Evolutionary conservation across 2,113 vertebrate genomes (phyloP), one percentile per base, ranked within the genome.

Genomic region (Diphyllodes magnificus): DNA sequence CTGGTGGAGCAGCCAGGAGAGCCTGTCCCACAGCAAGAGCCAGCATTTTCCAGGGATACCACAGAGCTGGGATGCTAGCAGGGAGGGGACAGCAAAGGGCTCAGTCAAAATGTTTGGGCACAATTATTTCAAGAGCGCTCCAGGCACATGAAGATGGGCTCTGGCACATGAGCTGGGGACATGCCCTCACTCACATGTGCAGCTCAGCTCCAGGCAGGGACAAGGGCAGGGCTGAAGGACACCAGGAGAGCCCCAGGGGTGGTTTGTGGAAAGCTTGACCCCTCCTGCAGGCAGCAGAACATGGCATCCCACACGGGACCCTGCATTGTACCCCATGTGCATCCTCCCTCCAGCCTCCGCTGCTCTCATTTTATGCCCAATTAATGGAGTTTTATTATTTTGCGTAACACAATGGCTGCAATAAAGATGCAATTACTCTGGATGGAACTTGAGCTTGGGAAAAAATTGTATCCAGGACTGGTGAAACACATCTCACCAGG

Each of bases 41-140:
- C 69, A 63, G 84, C 86, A 49, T 86, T 82, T 94, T 75, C 91
- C 91, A 86, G 65, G 69, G 86, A 94, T n/a, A 31, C 70, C 53
- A 0, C 90, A 57, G 88, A 79, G 83, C 83, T 22, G 56, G 40
- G 92, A 80, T 68, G 65, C 44, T 25, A 13, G 84, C 78, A 68
- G 69, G 87, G 87, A 91, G 73, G 42, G 65, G 31, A 91, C n/a
- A 91, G 91, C 91, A 89, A 93, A 91, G 39, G 39, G 22, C 60
- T 86, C 3, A 20, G n/a, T 13, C 77, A 56, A n/a, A 88, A 69
- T 1, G 15, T 31, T 71, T 37, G n/a, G 49, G 60, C 70, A 78
- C 47, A 17, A 31, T 59, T 23, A n/a, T 51, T 73, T 42, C 10
- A 11, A n/a, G 83, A 83, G 56, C 0, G 2, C 77, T 31, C 25